Evolutionary conservation across 2,797 vertebrate genomes (phyloP).

Genomic region (Falco berigora): DNA sequence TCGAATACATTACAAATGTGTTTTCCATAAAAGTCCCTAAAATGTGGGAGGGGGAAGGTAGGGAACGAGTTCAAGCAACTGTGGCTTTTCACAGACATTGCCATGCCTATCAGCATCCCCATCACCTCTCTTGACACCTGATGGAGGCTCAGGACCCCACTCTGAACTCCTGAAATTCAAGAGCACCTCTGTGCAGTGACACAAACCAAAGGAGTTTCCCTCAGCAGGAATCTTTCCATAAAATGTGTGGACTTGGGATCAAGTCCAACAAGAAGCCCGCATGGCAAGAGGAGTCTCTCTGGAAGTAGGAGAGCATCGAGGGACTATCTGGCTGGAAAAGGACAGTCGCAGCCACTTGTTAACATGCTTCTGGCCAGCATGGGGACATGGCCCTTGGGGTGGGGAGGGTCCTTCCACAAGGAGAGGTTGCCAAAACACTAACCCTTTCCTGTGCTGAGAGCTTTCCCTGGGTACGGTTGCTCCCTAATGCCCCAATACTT

Average conservation of each 20-base stretch:
- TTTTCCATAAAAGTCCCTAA: constrained; percentile 53
- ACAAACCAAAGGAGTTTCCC: not conserved
- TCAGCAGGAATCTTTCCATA: not conserved
- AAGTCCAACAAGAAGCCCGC: not conserved
- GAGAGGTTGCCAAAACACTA: not conserved
- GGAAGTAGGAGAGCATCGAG: not conserved
- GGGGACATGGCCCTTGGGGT: not conserved
- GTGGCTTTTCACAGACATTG: not conserved
- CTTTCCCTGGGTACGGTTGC: not conserved
- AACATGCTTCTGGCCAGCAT: not conserved
- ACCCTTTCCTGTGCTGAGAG: not conserved
- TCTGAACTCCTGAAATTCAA: not conserved
- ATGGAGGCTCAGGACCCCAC: not conserved
- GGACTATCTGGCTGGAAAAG: not conserved
- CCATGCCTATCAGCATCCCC: not conserved
- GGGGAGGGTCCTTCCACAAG: not conserved
- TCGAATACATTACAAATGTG: constrained; percentile 65
- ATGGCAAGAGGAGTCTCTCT: not conserved
- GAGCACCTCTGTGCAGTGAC: not conserved
- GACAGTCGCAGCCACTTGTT: not conserved
- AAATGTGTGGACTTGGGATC: not conserved
- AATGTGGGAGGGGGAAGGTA: not conserved
- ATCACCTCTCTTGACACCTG: not conserved
- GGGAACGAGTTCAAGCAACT: not conserved
- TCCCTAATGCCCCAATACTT: not conserved